phyloP scores from a whole-genome alignment of 30 jellyfish, hydroid and myxozoan genomes.

The Aurelia sp. region DNA sequence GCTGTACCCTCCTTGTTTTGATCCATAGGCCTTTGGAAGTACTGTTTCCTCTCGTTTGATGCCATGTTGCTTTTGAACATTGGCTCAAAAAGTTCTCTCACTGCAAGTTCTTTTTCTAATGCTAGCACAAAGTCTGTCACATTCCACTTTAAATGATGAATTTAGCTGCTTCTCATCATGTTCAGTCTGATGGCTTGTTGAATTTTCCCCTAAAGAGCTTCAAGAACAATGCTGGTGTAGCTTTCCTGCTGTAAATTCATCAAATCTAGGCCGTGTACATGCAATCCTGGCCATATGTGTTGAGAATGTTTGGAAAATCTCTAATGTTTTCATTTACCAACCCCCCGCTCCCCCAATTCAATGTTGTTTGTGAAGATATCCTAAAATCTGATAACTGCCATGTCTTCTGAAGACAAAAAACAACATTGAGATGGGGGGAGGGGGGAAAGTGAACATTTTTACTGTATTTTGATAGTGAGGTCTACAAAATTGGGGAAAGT shows the following conservation, averaged over 20 bases:
- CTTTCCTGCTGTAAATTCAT: not conserved
- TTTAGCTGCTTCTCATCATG: constrained; percentile 8
- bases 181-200: constrained; percentile 1
- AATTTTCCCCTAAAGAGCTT: constrained; percentile 19
- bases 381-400: too few species aligned
- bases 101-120: not conserved
- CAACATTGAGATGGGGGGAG: too few species aligned
- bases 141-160: constrained; percentile 18
- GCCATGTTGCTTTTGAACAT: not conserved
- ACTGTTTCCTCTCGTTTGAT: not conserved
- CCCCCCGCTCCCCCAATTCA: too few species aligned
- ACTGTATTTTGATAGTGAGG: too few species aligned
- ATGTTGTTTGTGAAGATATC: too few species aligned
- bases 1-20: too few species aligned
- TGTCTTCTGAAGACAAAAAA: too few species aligned
- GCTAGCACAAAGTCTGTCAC: not conserved
- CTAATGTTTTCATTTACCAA: too few species aligned
- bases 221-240: constrained; percentile 20
- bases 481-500: too few species aligned
- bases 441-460: too few species aligned
- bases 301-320: too few species aligned
- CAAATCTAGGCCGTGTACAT: constrained; percentile 21
- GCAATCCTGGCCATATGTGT: constrained; percentile 4
- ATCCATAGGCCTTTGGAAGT: too few species aligned
- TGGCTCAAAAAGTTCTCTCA: constrained; percentile 7